Conservation (phyloP, 2,113 vertebrate species). For the Grantiella picta region DNA sequence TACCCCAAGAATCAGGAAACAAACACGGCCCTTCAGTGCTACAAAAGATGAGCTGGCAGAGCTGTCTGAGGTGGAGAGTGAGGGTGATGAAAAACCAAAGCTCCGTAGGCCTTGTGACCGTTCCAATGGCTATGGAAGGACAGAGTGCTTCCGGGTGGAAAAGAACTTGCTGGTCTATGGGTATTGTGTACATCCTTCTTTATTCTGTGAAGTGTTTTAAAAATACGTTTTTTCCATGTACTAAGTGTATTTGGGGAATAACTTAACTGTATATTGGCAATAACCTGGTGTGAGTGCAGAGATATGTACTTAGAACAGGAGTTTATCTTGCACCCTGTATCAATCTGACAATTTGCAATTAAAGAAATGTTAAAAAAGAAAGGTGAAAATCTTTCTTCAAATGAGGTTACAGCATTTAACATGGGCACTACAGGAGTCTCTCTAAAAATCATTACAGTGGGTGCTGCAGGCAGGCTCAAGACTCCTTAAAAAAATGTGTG, state of each 20-base stretch:
- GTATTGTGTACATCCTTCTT: constrained; percentile 64
- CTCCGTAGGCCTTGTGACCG: constrained; percentile 90
- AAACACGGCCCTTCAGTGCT: constrained; percentile 94
- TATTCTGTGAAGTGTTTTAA: neutral
- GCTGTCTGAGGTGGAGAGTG: constrained; percentile 92
- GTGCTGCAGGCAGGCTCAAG: neutral
- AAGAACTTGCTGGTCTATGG: constrained; percentile 98
- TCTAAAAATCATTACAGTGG: neutral
- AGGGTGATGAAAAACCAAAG: constrained; percentile 91
- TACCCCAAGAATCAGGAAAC: constrained; percentile 94
- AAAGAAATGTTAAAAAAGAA: neutral
- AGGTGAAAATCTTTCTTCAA: neutral
- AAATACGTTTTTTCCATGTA: fast-evolving
- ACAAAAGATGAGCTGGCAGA: constrained; percentile 96
- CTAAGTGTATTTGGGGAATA: neutral
- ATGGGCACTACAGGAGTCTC: neutral
- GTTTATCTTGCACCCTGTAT: neutral
- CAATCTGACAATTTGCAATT: neutral
- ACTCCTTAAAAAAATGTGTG: neutral
- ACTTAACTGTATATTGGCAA: neutral
- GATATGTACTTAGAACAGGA: neutral
- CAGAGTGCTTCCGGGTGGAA: constrained; percentile 96
- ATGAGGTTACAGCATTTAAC: neutral
- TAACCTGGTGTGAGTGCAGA: neutral
- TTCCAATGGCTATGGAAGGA: constrained; percentile 90